Conservation (phyloP, 2,888 invertebrate species). For the Syrphus vitripennis region DNA sequence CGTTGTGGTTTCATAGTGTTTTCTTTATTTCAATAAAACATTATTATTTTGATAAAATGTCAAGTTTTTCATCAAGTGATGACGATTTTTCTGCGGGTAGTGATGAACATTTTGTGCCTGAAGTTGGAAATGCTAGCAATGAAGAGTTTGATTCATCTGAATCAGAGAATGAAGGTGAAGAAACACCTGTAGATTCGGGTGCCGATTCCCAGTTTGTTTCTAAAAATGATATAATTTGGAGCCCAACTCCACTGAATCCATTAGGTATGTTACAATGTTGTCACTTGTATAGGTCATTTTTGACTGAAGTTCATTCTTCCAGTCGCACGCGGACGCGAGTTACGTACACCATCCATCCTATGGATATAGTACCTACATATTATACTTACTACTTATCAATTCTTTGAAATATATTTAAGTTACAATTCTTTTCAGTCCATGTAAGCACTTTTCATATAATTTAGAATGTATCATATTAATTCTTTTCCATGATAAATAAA, state of each 20-base stretch:
- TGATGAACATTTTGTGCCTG: neutral
- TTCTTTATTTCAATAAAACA: neutral
- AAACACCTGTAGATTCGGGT: neutral
- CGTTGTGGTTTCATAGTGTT: neutral
- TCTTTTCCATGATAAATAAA: too few species aligned
- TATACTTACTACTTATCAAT: too few species aligned
- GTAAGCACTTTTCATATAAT: too few species aligned
- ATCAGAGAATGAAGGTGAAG: neutral
- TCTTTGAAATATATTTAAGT: too few species aligned
- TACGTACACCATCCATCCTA: too few species aligned
- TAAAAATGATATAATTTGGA: neutral
- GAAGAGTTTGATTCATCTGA: neutral
- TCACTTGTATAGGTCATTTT: too few species aligned
- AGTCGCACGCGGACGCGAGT: too few species aligned
- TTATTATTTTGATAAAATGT: neutral
- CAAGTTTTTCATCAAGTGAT: neutral
- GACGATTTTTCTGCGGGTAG: neutral
- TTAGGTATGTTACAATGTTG: neutral
- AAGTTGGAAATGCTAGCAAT: neutral
- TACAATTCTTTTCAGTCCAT: too few species aligned
- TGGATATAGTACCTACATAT: too few species aligned
- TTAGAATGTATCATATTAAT: too few species aligned
- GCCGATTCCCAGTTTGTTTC: neutral
- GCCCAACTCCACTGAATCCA: neutral
- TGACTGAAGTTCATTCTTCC: neutral